These are phyloP conservation scores for Xanthia icteritia DNA, from an alignment of 2,888 invertebrate species.

Conservation along the genomic window DNA sequence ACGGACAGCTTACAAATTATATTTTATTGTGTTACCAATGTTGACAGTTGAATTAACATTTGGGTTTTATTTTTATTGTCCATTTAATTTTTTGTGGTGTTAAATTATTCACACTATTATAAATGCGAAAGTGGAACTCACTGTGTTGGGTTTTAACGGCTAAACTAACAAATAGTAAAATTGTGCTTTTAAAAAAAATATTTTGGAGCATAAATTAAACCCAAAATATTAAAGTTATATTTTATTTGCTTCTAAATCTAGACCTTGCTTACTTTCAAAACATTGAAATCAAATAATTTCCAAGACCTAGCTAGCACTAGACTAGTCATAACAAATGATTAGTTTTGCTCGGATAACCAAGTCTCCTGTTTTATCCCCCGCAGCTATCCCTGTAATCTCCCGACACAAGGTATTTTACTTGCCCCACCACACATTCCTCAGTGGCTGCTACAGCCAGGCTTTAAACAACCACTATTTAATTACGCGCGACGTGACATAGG, in stretches of 20 bases:
- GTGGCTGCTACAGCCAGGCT: conserved; percentile 40
- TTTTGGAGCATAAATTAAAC: background rate
- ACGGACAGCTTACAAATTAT: conserved; percentile 59
- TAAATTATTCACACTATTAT: conserved; percentile 30
- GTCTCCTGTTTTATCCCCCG: background rate
- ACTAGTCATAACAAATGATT: conserved; percentile 16
- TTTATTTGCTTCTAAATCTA: background rate
- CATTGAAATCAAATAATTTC: background rate
- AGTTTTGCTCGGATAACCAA: conserved; percentile 8
- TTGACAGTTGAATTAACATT: conserved; percentile 57
- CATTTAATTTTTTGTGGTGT: conserved; percentile 18
- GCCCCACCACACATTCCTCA: conserved; percentile 45
- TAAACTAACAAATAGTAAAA: conserved; percentile 1
- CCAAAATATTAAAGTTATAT: background rate
- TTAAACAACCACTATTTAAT: conserved; percentile 57
- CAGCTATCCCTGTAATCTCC: conserved; percentile 20
- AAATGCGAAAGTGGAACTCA: conserved; percentile 11
- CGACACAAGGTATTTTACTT: conserved; percentile 36
- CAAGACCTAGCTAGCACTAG: background rate
- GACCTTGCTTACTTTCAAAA: background rate
- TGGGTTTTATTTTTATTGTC: conserved; percentile 26
- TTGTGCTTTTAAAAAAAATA: background rate
- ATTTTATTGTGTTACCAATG: conserved; percentile 58
- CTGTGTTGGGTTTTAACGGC: background rate
- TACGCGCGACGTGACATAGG: conserved; percentile 39